phyloP scores from a whole-genome alignment of 2,797 vertebrate species.

The Decapterus maruadsi region DNA sequence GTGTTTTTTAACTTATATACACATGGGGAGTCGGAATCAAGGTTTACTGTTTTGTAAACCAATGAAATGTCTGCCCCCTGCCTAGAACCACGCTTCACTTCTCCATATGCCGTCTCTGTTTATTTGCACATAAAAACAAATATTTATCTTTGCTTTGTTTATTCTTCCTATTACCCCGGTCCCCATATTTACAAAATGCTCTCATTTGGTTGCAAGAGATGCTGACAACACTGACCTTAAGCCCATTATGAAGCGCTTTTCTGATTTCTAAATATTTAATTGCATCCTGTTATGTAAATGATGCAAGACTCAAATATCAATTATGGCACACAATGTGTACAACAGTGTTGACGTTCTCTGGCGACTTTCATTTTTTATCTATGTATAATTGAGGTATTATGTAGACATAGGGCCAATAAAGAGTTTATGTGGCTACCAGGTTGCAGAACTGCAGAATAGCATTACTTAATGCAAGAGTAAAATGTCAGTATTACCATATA shows the following conservation, averaged over 20 bases:
- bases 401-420: conserved; percentile 32
- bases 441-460: conserved; percentile 49
- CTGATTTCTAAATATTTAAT: conserved; percentile 71
- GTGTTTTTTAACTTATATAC: conserved; percentile 22
- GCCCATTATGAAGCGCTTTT: conserved; percentile 47
- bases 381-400: conserved; percentile 60
- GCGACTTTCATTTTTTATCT: conserved; percentile 45
- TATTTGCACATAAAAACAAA: conserved; percentile 54
- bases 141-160: conserved; percentile 33
- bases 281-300: conserved; percentile 62
- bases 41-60: conserved; percentile 32
- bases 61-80: conserved; percentile 7
- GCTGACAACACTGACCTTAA: conserved; percentile 63
- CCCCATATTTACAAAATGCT: conserved; percentile 50
- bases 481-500: conserved; percentile 76
- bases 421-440: conserved; percentile 29
- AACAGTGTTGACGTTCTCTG: conserved; percentile 31
- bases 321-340: conserved; percentile 39
- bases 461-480: conserved; percentile 58
- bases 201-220: conserved; percentile 35
- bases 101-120: conserved; percentile 24
- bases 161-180: conserved; percentile 15
- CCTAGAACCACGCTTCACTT: conserved; percentile 15
- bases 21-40: conserved; percentile 17
- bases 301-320: conserved; percentile 61